phyloP scores from a whole-genome alignment of 1,140 invertebrate species.

The Hycleus cichorii region DNA sequence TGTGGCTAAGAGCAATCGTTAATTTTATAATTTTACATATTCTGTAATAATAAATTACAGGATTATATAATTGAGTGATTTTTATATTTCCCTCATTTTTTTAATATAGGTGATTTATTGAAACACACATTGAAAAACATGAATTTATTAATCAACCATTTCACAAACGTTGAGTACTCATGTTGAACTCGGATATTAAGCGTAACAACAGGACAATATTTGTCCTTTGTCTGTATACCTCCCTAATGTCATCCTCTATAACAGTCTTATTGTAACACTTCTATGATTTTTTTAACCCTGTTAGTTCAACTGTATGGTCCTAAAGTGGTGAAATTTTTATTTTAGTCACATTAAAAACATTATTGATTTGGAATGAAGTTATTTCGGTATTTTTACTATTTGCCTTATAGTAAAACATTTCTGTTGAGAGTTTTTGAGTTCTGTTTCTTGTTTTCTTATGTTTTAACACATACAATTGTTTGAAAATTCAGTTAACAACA shows the following conservation, averaged over 20 bases:
- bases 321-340: slow-evolving; percentile 13
- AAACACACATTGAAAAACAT: slow-evolving; percentile 27
- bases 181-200: slow-evolving; percentile 37
- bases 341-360: not conserved
- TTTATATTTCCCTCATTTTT: not conserved
- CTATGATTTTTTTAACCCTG: slow-evolving; percentile 35
- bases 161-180: slow-evolving; percentile 36
- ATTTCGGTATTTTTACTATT: not conserved
- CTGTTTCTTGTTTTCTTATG: not conserved
- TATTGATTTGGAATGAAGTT: not conserved
- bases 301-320: slow-evolving; percentile 34
- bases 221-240: slow-evolving; percentile 34
- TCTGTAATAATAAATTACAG: slow-evolving; percentile 7
- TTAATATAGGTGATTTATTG: no score
- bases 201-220: slow-evolving; percentile 28
- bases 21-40: slow-evolving; percentile 47
- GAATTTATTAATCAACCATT: slow-evolving; percentile 33
- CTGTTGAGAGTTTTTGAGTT: not conserved
- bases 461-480: slow-evolving; percentile 12
- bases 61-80: not conserved
- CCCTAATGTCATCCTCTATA: slow-evolving; percentile 35
- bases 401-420: slow-evolving; percentile 4
- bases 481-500: slow-evolving; percentile 1
- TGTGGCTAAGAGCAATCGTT: slow-evolving; percentile 99
- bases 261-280: slow-evolving; percentile 35